Base-by-base conservation (phyloP, 2,888 invertebrate species). In the Temnothorax rugatulus region DNA sequence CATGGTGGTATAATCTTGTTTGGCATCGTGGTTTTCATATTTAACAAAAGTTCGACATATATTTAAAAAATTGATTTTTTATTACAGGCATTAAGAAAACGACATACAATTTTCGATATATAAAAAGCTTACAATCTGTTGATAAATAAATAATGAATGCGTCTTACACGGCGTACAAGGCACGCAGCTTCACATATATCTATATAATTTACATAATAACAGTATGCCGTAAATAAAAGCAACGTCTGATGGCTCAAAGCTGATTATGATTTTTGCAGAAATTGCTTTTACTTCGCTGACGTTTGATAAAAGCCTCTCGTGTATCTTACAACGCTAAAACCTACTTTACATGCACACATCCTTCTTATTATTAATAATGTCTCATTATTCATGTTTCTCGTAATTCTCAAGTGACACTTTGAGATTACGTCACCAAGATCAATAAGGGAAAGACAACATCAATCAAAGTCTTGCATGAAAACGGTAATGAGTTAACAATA, bases 111-210 rank as follows among this genome's bases (percentile, higher is more conserved):
- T 92, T 85, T 86, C 87, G 88, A 86, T 92, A 90, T 91, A 91
- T 90, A 90, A 92, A 90, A 89, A 86, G 38, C 59, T 79, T 79
- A 91, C 90, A 88, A 82, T 84, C 81, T 75, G 68, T 90, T 85
- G 73, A 85, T 91, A 93, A 90, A 90, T 90, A 90, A 93, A 93
- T 93, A 93, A 89, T 91, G 88, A 86, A 90, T 68, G 86, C 89
- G 83, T 88, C 90, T 91, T 89, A 90, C n/a, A n/a, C 79, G 86
- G 90, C 91, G 86, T 90, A 92, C 91, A 92, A 93, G 93, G 93
- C 93, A 93, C 83, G 9, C 29, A 52, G 50, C 29, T 63, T 68
- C 15, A 71, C 50, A 11, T 87, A 54, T 69, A 57, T n/a, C 18
- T 64, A 69, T 57, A 44, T 79, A 71, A 79, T 15, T 44, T 57